Base-by-base conservation (phyloP, 2,113 vertebrate genomes). In the Pterocles orientalis region DNA sequence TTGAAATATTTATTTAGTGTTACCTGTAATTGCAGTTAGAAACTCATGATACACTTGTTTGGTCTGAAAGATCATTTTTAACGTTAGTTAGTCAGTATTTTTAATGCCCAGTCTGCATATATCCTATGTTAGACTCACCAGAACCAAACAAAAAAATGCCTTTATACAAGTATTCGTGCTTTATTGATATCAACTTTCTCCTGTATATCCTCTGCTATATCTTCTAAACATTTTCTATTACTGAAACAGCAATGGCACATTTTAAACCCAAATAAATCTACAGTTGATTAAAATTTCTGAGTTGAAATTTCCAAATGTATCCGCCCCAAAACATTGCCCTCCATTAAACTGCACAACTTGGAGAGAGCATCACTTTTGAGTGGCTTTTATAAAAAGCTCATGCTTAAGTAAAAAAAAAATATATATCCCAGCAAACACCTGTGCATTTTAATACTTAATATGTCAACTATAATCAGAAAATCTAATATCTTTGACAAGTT, bases 161-260 rank as follows among this genome's bases (percentile, higher is more conserved):
- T 71, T 87, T 64, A 70, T 0, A 0, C 9, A 8, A 0, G 3
- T 29, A 43, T 36, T 85, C 33, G 29, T 28, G 29, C 14, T 65
- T 76, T 58, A 72, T 0, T 50, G 45, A 82, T 47, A 80, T 61
- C 47, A 92, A 10, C 39, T 80, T 82, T 65, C 41, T 57, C 26
- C 18, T 57, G 10, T 7, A 41, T 41, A 71, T 17, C 29, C 28
- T 73, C 54, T 68, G 53, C 39, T 48, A 20, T 21, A 19, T 26
- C 71, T 70, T 76, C 68, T 77, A 65, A 82, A 79, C 10, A 36
- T 41, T 53, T n/a, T 88, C 29, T 76, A 8, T 28, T 76, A 47
- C 43, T 80, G 33, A 79, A 78, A 64, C 61, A 84, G 21, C 10
- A 91, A 34, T 14, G 54, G 26, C 18, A 43, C 11, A 54, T 71